phyloP scores from a whole-genome alignment of 1,140 invertebrate genomes.

The Halyomorpha halys region DNA sequence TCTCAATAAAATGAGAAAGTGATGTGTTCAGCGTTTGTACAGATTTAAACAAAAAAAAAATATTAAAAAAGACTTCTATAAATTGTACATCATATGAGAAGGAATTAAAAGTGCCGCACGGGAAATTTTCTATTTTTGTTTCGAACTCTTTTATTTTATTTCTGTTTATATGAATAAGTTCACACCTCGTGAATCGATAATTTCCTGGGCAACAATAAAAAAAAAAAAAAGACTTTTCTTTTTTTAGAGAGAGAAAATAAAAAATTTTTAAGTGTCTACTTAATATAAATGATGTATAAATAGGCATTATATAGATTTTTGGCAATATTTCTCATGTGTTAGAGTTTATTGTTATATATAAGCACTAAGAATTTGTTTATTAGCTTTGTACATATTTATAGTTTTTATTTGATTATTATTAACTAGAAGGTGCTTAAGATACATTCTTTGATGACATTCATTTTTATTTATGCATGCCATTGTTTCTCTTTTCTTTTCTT shows the following conservation, averaged over 20 bases:
- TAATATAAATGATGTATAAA: slow-evolving; percentile 15
- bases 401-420: slow-evolving; percentile 13
- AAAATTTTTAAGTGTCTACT: slow-evolving; percentile 16
- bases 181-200: no score
- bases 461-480: slow-evolving; percentile 10
- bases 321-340: slow-evolving; percentile 20
- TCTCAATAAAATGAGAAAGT: slow-evolving; percentile 10
- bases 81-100: slow-evolving; percentile 11
- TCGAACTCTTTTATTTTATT: slow-evolving; percentile 7
- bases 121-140: slow-evolving; percentile 4
- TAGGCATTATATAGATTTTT: slow-evolving; percentile 15
- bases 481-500: neutral
- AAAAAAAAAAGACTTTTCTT: neutral
- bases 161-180: neutral
- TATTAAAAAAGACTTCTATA: slow-evolving; percentile 14
- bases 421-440: slow-evolving; percentile 19
- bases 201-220: no score
- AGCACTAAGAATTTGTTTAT: slow-evolving; percentile 16
- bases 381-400: slow-evolving; percentile 21
- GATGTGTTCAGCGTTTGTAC: slow-evolving; percentile 18
- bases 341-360: slow-evolving; percentile 18
- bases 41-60: slow-evolving; percentile 1
- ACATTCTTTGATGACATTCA: slow-evolving; percentile 16
- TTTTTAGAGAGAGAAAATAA: neutral
- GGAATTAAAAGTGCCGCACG: neutral